Conservation (phyloP, 2,113 vertebrate genomes). For the Passer montanus region DNA sequence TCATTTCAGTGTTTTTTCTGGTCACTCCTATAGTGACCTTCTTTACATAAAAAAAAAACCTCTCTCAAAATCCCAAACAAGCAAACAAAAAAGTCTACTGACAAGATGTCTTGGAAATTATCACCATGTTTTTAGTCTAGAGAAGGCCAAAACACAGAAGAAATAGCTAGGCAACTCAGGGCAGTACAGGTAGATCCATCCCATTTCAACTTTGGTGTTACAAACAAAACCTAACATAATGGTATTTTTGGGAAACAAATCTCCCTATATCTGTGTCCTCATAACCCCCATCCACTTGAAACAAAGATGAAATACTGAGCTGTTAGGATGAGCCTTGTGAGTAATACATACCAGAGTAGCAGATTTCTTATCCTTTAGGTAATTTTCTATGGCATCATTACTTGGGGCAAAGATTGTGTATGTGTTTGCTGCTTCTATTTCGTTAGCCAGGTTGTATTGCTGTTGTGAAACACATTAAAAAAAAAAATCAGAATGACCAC, state of each 20-base stretch:
- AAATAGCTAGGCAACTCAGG: background rate
- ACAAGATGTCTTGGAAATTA: background rate
- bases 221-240: background rate
- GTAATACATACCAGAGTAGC: slow-evolving; percentile 76
- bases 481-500: background rate
- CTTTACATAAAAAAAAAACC: background rate
- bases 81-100: background rate
- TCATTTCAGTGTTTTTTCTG: background rate
- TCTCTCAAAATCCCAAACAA: background rate
- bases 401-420: slow-evolving; percentile 90
- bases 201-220: background rate
- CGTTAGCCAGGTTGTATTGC: slow-evolving; percentile 80
- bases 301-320: background rate
- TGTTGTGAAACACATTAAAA: slow-evolving; percentile 50
- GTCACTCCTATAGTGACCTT: background rate
- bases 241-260: background rate
- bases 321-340: background rate
- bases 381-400: slow-evolving; percentile 80
- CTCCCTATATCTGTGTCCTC: background rate
- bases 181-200: background rate
- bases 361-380: slow-evolving; percentile 74
- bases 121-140: background rate
- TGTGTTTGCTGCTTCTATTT: slow-evolving; percentile 74
- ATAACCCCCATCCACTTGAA: background rate
- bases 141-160: background rate